Conservation (phyloP, 2,888 invertebrate genomes). For the Thalpophila matura region DNA sequence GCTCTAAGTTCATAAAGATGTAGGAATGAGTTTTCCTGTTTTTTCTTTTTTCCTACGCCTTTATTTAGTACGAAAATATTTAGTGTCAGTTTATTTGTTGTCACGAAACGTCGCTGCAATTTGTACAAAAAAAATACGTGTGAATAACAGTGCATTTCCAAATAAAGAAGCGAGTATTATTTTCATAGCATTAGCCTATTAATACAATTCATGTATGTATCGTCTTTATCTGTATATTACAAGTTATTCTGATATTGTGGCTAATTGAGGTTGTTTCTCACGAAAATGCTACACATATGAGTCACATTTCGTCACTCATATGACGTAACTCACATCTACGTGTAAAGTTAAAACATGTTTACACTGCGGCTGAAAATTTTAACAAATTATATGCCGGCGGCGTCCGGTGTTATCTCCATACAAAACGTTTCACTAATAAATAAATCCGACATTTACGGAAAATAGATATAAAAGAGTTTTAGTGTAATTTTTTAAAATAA, state of each 20-base stretch:
- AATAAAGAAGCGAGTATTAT: slow-evolving; percentile 23
- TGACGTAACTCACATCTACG: no score
- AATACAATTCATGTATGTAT: slow-evolving; percentile 17
- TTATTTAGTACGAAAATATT: no score
- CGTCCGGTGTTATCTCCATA: slow-evolving; percentile 8
- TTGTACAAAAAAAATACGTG: slow-evolving; percentile 15
- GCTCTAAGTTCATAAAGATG: no score
- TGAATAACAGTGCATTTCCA: slow-evolving; percentile 24
- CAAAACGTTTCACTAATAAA: slow-evolving; percentile 2
- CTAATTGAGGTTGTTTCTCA: slow-evolving; percentile 8
- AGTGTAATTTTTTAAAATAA: neutral
- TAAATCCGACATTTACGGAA: slow-evolving; percentile 4
- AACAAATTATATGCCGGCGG: slow-evolving; percentile 8
- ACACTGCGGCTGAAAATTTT: slow-evolving; percentile 7
- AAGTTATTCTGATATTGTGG: slow-evolving; percentile 26
- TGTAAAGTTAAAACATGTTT: slow-evolving; percentile 20
- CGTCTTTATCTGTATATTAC: slow-evolving; percentile 16
- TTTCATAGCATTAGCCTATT: slow-evolving; percentile 13
- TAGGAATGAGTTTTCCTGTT: no score
- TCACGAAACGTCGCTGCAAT: slow-evolving; percentile 19
- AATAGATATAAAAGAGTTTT: neutral
- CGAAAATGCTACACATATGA: slow-evolving; percentile 17
- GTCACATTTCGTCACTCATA: slow-evolving; percentile 23
- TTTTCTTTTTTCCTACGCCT: no score
- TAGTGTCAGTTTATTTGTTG: no score